Base-by-base conservation (phyloP, 2,888 invertebrate genomes). In the Aleiodes alternator region DNA sequence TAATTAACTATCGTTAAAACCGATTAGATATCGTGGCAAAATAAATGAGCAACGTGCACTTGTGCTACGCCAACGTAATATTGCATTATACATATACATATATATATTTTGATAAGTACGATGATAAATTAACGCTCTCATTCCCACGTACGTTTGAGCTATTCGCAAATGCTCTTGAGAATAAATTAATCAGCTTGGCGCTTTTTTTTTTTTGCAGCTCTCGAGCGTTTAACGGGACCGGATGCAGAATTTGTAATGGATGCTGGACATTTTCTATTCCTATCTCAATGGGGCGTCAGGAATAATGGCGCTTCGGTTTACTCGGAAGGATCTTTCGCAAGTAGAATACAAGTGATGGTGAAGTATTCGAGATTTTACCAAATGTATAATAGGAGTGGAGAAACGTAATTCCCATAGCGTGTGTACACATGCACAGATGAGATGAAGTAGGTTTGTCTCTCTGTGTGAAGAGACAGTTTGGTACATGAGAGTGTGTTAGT, bases 1-100 rank as follows among this genome's bases (percentile, higher is more conserved):
- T 83, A 84, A 85, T 85, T 84, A 84, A 85, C 82, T 79, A 80
- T 80, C 77, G 77, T 73, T 72, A 69, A 43, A 76, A 80, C 70
- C 81, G 84, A 84, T 85, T 84, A 84, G 84, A 85, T 83, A 82
- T 23, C 23, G 69, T 66, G 69, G 73, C 34, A 55, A 43, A 77
- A 73, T 80, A 76, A 64, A 72, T 29, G 51, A 11, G 66, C 56
- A 23, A 23, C 51, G 69, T 69, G 69, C 56, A 56, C 69, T 69
- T 69, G 69, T 55, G 23, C 8, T n/a, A 29, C 43, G 64, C 16
- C 59, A 38, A 31, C 38, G 11, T 43, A 64, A 14, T 43, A 48
- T 11, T 64, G 23, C 23, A 43, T 23, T 59, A 59, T 23, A 23
- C 23, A 23, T 23, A 23, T 23, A 23, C 2, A 23, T 23, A 1